Conservation (phyloP, 2,888 invertebrate genomes). For the Horisme vitalbata region DNA sequence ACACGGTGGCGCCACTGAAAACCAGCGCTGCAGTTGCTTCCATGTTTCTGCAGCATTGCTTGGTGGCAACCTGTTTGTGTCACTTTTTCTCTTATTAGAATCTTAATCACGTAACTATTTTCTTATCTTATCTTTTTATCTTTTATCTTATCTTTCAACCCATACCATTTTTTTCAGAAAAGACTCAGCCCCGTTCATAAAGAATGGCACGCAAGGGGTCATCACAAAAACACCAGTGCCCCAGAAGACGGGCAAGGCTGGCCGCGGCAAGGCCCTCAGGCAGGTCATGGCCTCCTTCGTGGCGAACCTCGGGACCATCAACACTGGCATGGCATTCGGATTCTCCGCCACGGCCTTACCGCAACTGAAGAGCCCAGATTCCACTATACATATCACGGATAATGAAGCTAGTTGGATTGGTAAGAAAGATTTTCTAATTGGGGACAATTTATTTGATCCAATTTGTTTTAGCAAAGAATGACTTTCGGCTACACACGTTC, state of each 20-base stretch:
- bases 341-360: slow-evolving; percentile 87
- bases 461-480: too few species aligned
- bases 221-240: slow-evolving; percentile 54
- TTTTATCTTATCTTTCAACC: too few species aligned
- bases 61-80: too few species aligned
- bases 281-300: slow-evolving; percentile 85
- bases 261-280: slow-evolving; percentile 70
- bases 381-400: slow-evolving; percentile 79
- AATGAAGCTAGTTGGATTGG: slow-evolving; percentile 86
- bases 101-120: too few species aligned
- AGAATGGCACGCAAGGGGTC: slow-evolving; percentile 57
- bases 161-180: slow-evolving; percentile 50
- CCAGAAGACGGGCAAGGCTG: slow-evolving; percentile 51
- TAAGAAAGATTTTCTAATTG: too few species aligned
- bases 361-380: slow-evolving; percentile 76
- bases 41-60: too few species aligned
- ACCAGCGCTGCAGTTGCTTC: too few species aligned
- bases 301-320: slow-evolving; percentile 86
- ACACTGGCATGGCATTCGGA: slow-evolving; percentile 87
- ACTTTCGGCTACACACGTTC: too few species aligned
- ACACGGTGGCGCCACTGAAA: too few species aligned
- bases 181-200: slow-evolving; percentile 67
- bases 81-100: too few species aligned
- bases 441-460: too few species aligned
- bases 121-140: too few species aligned